Base-by-base conservation (phyloP, 2,797 vertebrate genomes). In the Sphaeramia orbicularis region DNA sequence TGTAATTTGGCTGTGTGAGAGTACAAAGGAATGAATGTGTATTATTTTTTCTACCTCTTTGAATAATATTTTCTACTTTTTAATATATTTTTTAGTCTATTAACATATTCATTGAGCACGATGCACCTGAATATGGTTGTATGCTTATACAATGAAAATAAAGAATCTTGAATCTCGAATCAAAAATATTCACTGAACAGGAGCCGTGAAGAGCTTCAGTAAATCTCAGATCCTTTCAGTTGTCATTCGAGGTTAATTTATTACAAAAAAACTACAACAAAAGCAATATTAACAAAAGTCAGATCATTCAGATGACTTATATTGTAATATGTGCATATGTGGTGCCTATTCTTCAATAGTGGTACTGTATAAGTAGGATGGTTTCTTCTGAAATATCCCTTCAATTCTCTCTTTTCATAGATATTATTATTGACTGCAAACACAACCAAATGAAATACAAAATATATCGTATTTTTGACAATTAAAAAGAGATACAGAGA, bases 241-340 rank as follows among this genome's bases (percentile, higher is more conserved):
- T 60, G 16, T 30, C 36, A 49, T 53, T 36, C n/a, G 3, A 50
- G 35, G 32, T 10, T 52, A 12, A 40, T 60, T 51, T 21, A 37
- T 47, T 44, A 12, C 48, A 51, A 12, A 18, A 59, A 52, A 48
- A 21, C 6, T 18, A 21, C 21, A 10, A 35, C 15, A 13, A 43
- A 21, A 41, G 27, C 19, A 45, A 43, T 41, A 30, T 24, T 53
- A 8, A 51, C n/a, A 30, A 40, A 52, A 65, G 18, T 55, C 36
- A 2, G 3, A 74, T 66, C 30, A 72, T 11, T 49, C 30, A 21
- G 32, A 68, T 57, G 13, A 66, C 40, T 68, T 42, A 45, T 51
- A 5, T 19, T 21, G 19, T 21, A 21, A 67, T 80, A 6, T 30
- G 27, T 30, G 5, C 27, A 30, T 30, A 3, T 8, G 7, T 35